phyloP scores from a whole-genome alignment of 2,888 invertebrate genomes.

The Caenorhabditis sp. region DNA sequence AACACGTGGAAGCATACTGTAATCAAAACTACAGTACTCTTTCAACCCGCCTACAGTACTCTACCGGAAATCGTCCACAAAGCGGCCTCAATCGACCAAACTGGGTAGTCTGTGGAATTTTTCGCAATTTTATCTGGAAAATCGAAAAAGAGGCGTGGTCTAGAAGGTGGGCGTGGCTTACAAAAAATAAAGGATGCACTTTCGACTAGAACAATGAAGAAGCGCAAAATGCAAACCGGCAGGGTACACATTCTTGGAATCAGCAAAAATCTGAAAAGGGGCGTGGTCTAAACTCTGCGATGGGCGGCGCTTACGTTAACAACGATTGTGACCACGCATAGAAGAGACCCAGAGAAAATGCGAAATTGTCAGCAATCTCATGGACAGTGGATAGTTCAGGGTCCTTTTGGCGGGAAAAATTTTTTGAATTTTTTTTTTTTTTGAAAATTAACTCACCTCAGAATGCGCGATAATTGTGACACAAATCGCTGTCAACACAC shows the following conservation, averaged over 20 bases:
- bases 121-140: constrained; percentile 19
- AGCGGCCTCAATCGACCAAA: constrained; percentile 25
- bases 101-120: constrained; percentile 9
- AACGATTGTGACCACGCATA: no score
- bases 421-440: no score
- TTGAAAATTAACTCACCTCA: constrained; percentile 26
- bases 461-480: constrained; percentile 36
- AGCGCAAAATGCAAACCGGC: constrained; percentile 21
- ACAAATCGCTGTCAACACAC: constrained; percentile 23
- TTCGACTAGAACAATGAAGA: constrained; percentile 19
- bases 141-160: background rate
- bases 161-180: constrained; percentile 4
- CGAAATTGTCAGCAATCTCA: constrained; percentile 18
- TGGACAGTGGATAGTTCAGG: constrained; percentile 17
- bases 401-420: constrained; percentile 11
- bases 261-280: constrained; percentile 19
- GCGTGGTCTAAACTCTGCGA: constrained; percentile 28
- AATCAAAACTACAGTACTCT: constrained; percentile 3
- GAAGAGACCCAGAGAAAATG: constrained; percentile 24
- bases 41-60: background rate
- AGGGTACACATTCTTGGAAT: constrained; percentile 35
- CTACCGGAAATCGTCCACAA: constrained; percentile 23
- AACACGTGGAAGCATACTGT: constrained; percentile 40
- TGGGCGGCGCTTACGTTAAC: no score
- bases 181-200: constrained; percentile 24